These are phyloP conservation scores for Triops longicaudatus DNA, from an alignment of 1,140 invertebrate species.

Conservation along the genomic window DNA sequence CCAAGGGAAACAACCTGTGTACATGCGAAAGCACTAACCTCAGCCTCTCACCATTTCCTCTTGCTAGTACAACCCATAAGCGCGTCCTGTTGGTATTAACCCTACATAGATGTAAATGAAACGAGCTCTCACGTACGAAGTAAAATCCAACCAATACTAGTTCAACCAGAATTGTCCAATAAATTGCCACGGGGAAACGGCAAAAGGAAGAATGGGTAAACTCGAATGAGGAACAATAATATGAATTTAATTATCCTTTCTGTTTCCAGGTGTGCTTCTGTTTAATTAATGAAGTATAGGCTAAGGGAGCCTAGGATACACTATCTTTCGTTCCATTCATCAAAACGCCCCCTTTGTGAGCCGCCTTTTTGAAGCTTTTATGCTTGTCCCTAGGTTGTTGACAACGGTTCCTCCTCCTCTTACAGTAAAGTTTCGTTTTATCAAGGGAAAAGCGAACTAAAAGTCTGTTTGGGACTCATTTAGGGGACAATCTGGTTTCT, in stretches of 20 bases:
- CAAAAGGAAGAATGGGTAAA: too few relatives aligned
- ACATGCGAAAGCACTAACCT: slow-evolving; percentile 14
- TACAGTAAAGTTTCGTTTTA: not conserved
- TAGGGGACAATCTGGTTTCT: not conserved
- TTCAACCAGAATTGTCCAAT: too few relatives aligned
- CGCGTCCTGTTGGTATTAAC: too few relatives aligned
- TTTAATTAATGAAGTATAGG: too few relatives aligned
- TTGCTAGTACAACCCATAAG: not conserved
- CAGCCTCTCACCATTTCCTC: not conserved
- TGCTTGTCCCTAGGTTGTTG: not conserved
- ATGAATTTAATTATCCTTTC: too few relatives aligned
- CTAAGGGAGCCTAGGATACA: too few relatives aligned
- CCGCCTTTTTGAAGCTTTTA: not conserved
- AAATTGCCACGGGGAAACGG: too few relatives aligned
- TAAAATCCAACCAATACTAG: too few relatives aligned
- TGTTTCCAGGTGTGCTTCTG: too few relatives aligned
- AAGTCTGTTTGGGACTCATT: slow-evolving; percentile 4
- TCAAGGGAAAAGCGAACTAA: not conserved
- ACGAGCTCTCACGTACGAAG: too few relatives aligned
- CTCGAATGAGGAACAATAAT: too few relatives aligned
- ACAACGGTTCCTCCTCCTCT: not conserved
- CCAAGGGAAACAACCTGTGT: not conserved
- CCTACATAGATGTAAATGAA: too few relatives aligned
- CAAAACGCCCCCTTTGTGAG: not conserved
- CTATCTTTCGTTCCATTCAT: not conserved